Conservation (phyloP, 2,797 vertebrate species). For the Fistularia tabacaria region DNA sequence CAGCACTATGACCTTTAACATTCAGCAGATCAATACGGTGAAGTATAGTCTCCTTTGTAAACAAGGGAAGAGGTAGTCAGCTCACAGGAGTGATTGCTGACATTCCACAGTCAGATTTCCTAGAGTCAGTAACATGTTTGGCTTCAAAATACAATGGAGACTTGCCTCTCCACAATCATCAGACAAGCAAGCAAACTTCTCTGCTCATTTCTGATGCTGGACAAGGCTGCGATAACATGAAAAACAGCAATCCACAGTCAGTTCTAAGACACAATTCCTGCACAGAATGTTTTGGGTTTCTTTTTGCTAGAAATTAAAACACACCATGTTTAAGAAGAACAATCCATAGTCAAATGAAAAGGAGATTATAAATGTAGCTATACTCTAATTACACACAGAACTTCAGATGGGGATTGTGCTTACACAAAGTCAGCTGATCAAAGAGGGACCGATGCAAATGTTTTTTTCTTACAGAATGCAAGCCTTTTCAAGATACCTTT, state of each 20-base stretch:
- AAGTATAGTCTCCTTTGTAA: slow-evolving; percentile 59
- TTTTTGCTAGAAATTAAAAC: too few relatives aligned
- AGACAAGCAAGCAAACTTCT: slow-evolving; percentile 4
- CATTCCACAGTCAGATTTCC: slow-evolving; percentile 64
- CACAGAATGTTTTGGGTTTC: slow-evolving; percentile 10
- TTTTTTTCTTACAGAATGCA: slow-evolving; percentile 39
- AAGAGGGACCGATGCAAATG: slow-evolving; percentile 35
- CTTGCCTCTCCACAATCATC: slow-evolving; percentile 3
- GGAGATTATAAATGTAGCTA: slow-evolving; percentile 38
- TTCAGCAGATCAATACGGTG: slow-evolving; percentile 61
- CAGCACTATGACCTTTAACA: slow-evolving; percentile 69
- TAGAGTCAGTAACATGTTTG: slow-evolving; percentile 30
- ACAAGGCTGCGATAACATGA: slow-evolving; percentile 19
- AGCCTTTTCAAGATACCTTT: slow-evolving; percentile 57
- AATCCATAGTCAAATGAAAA: slow-evolving; percentile 30
- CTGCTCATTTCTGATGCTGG: not conserved
- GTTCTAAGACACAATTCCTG: not conserved
- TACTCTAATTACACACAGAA: slow-evolving; percentile 22
- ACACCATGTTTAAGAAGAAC: not conserved
- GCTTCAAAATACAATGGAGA: slow-evolving; percentile 25
- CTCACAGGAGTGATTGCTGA: slow-evolving; percentile 67
- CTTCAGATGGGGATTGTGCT: slow-evolving; percentile 28
- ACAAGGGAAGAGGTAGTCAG: slow-evolving; percentile 49
- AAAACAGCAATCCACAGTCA: slow-evolving; percentile 24
- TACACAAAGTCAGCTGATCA: slow-evolving; percentile 47